phyloP scores from a whole-genome alignment of 2,113 vertebrate species.

The Pollimyrus isidori region DNA sequence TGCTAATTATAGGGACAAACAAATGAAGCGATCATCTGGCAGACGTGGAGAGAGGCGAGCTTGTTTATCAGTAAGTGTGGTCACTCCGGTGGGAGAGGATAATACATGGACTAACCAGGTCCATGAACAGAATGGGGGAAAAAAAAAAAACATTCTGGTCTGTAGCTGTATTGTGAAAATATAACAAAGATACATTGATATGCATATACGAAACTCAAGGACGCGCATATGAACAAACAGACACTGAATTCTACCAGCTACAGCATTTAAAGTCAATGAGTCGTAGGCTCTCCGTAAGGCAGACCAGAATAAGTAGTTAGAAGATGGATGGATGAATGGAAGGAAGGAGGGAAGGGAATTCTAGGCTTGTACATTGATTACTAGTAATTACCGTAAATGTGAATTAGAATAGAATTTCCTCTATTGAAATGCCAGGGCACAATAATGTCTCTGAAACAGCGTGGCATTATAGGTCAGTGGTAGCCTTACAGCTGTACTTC shows the following conservation, averaged over 20 bases:
- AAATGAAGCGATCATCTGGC: not conserved
- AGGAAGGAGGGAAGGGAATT: not conserved
- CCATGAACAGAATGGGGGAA: not conserved
- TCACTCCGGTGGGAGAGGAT: not conserved
- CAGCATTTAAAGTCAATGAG: not conserved
- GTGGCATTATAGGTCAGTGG: not conserved
- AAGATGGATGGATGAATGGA: not conserved
- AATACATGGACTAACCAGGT: not conserved
- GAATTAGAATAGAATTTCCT: not conserved
- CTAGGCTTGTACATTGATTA: not conserved
- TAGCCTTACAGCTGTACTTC: not conserved
- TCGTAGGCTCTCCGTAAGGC: not conserved
- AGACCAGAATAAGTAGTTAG: not conserved
- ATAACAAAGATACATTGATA: not conserved
- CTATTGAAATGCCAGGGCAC: not conserved
- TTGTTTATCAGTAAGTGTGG: not conserved
- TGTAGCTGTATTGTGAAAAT: not conserved
- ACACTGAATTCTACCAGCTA: not conserved
- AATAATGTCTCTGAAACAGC: not conserved
- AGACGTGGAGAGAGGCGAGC: not conserved
- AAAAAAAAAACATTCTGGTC: not conserved
- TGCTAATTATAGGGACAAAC: not conserved
- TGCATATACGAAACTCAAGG: not conserved
- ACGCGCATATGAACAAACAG: not conserved
- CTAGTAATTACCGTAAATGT: not conserved